These are phyloP conservation scores for Campaea margaritaria DNA, from an alignment of 2,888 invertebrate genomes.

Conservation along the genomic window DNA sequence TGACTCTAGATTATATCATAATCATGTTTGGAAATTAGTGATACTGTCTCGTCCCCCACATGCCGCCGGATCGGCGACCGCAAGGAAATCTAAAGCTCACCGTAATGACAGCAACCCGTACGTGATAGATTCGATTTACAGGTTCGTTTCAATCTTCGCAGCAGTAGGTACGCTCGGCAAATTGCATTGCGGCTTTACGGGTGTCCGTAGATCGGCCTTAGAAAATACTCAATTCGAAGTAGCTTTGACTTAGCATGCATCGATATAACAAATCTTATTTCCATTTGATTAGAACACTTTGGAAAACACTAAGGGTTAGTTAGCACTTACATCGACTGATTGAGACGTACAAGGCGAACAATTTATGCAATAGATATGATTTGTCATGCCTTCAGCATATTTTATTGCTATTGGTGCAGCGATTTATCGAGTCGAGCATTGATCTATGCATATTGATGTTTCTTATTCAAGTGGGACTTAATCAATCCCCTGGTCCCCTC, in stretches of 20 bases:
- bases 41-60: constrained; percentile 34
- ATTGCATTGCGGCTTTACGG: constrained; percentile 77
- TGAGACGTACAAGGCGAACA: constrained; percentile 39
- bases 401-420: background rate
- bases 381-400: constrained; percentile 3
- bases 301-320: constrained; percentile 46
- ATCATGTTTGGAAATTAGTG: constrained; percentile 33
- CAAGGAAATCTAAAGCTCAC: constrained; percentile 70
- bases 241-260: constrained; percentile 23
- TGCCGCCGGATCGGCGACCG: constrained; percentile 65
- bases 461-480: constrained; percentile 1
- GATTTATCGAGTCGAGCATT: constrained; percentile 7
- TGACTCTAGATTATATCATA: constrained; percentile 6
- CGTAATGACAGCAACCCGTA: constrained; percentile 73
- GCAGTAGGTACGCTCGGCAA: constrained; percentile 67
- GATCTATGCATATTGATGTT: constrained; percentile 7
- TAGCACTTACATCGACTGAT: constrained; percentile 44
- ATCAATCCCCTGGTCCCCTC: constrained; percentile 10
- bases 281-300: constrained; percentile 52
- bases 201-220: constrained; percentile 60
- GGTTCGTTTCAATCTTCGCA: constrained; percentile 75
- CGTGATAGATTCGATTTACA: constrained; percentile 82
- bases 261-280: constrained; percentile 50
- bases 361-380: constrained; percentile 13
- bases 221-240: constrained; percentile 15